Evolutionary conservation across 2,888 invertebrate species (phyloP).

Genomic region (Zonitis immaculata): DNA sequence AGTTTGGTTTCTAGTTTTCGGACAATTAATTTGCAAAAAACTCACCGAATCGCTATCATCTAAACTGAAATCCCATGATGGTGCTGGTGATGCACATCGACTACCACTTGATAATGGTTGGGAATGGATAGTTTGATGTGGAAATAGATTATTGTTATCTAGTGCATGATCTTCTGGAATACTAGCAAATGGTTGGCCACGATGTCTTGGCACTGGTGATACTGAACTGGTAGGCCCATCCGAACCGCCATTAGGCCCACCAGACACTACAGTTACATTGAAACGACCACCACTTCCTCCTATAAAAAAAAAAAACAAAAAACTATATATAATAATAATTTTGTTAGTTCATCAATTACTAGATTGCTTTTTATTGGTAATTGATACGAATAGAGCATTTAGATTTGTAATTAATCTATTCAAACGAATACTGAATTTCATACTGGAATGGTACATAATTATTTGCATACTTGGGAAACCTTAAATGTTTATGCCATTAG

Average conservation of each 20-base stretch:
- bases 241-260: conserved; percentile 14
- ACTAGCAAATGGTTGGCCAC: conserved; percentile 47
- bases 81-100: conserved; percentile 44
- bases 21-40: no score
- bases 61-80: conserved; percentile 47
- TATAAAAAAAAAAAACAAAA: neutral
- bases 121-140: conserved; percentile 22
- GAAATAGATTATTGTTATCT: conserved; percentile 45
- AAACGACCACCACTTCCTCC: conserved; percentile 42
- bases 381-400: neutral
- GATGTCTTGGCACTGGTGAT: conserved; percentile 44
- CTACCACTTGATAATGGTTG: conserved; percentile 32
- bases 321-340: conserved; percentile 5
- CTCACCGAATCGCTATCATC: conserved; percentile 43
- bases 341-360: conserved; percentile 5
- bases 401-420: neutral
- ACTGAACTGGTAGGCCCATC: conserved; percentile 32
- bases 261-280: conserved; percentile 51
- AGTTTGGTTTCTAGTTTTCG: no score
- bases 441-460: neutral
- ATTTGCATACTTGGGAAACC: neutral
- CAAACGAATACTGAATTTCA: neutral
- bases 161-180: conserved; percentile 50
- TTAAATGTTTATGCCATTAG: no score
- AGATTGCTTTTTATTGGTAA: neutral